These are phyloP conservation scores for Calameuta pallipes DNA, from an alignment of 2,888 invertebrate species.

Conservation along the genomic window DNA sequence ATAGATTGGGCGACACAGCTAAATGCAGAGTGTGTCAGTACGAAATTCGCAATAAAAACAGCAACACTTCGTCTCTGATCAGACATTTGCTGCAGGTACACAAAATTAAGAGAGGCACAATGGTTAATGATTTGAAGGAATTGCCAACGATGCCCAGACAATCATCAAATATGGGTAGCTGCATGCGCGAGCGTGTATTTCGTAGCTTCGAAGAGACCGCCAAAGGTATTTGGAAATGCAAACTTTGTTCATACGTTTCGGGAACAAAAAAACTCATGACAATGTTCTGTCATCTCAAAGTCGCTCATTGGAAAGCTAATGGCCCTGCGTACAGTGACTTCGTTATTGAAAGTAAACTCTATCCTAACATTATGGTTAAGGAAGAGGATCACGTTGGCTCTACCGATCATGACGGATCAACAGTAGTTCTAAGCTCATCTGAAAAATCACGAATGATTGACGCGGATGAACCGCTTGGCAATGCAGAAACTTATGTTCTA, in stretches of 20 bases:
- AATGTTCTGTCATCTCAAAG: constrained; percentile 14
- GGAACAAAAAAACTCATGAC: neutral
- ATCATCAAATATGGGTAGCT: constrained; percentile 4
- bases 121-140: constrained; percentile 6
- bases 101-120: neutral
- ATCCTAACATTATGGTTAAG: neutral
- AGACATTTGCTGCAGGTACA: constrained; percentile 14
- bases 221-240: constrained; percentile 9
- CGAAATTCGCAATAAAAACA: constrained; percentile 4
- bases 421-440: neutral
- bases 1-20: constrained; percentile 4
- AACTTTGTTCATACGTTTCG: constrained; percentile 2
- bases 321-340: constrained; percentile 2
- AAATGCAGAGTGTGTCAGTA: constrained; percentile 17
- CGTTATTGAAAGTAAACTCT: neutral
- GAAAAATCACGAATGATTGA: neutral
- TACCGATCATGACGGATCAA: neutral
- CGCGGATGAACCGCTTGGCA: neutral
- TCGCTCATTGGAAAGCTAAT: constrained; percentile 13
- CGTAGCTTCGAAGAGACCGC: constrained; percentile 1
- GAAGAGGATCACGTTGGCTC: neutral
- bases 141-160: constrained; percentile 7
- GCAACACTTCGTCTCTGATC: constrained; percentile 17
- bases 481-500: neutral
- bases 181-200: constrained; percentile 11